These are phyloP conservation scores for Anhinga rufa DNA, from an alignment of 2,113 vertebrate genomes.

Conservation along the genomic window DNA sequence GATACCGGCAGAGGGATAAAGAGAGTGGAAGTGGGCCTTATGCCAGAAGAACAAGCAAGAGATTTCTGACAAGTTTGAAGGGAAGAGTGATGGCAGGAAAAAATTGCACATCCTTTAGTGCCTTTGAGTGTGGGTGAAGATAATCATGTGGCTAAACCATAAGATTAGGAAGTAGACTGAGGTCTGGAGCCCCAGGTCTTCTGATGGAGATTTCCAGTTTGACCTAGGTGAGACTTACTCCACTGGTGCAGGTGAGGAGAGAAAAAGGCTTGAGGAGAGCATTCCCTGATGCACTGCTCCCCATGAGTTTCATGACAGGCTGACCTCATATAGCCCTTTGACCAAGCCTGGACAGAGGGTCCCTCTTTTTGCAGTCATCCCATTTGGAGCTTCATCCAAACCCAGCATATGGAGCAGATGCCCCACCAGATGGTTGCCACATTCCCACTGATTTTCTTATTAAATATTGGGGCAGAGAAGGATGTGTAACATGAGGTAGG, in stretches of 20 bases:
- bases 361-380: neutral
- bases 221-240: neutral
- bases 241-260: neutral
- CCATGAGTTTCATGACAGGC: neutral
- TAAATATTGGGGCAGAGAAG: neutral
- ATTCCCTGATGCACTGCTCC: neutral
- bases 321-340: neutral
- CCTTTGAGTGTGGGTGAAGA: neutral
- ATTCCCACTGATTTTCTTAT: neutral
- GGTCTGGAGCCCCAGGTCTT: neutral
- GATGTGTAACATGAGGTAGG: neutral
- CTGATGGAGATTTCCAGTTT: neutral
- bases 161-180: neutral
- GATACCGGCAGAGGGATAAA: neutral
- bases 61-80: slow-evolving; percentile 27
- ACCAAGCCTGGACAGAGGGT: neutral
- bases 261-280: neutral
- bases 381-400: neutral
- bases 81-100: slow-evolving; percentile 20
- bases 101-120: neutral
- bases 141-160: neutral
- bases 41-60: neutral
- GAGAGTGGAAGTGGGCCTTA: slow-evolving; percentile 3
- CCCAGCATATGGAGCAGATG: neutral
- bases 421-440: neutral